phyloP scores from a whole-genome alignment of 2,888 invertebrate species.

The Koerneria pararmatus region DNA sequence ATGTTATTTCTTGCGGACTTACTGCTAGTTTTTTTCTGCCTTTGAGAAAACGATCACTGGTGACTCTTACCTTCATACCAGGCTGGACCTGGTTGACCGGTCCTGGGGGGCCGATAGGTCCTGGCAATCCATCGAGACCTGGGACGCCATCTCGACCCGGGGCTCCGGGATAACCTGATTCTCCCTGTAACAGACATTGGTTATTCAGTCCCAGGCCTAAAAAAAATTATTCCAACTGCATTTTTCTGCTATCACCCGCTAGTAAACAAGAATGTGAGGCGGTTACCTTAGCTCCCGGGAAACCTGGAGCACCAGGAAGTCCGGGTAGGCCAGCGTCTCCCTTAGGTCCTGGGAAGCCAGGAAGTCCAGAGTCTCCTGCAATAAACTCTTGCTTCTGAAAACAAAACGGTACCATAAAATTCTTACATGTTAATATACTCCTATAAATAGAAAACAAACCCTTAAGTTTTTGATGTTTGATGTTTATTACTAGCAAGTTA shows the following conservation, averaged over 20 bases:
- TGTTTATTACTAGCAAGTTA: too few relatives aligned
- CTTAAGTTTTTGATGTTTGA: too few relatives aligned
- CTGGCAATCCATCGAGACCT: slow-evolving; percentile 60
- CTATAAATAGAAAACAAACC: too few relatives aligned
- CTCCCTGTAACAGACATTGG: too few relatives aligned
- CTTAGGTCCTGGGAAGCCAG: slow-evolving; percentile 61
- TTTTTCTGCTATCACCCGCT: neutral
- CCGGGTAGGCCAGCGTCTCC: slow-evolving; percentile 39
- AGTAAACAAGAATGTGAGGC: slow-evolving; percentile 12
- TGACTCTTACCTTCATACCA: slow-evolving; percentile 28
- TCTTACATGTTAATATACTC: too few relatives aligned
- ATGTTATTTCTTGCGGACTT: neutral
- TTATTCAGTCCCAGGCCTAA: too few relatives aligned
- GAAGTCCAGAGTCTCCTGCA: slow-evolving; percentile 61
- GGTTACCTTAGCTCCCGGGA: slow-evolving; percentile 47
- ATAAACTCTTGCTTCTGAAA: too few relatives aligned
- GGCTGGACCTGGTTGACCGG: slow-evolving; percentile 33
- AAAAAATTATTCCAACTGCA: neutral
- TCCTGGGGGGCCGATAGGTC: slow-evolving; percentile 43
- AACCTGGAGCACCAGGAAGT: slow-evolving; percentile 70
- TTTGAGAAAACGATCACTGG: neutral
- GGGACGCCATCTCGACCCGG: slow-evolving; percentile 46
- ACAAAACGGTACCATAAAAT: too few relatives aligned
- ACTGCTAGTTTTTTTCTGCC: neutral
- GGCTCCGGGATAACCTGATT: slow-evolving; percentile 45